Evolutionary conservation across 2,797 vertebrate genomes (phyloP), one percentile per base, ranked within the genome.

Genomic region (Tachyglossus aculeatus): DNA sequence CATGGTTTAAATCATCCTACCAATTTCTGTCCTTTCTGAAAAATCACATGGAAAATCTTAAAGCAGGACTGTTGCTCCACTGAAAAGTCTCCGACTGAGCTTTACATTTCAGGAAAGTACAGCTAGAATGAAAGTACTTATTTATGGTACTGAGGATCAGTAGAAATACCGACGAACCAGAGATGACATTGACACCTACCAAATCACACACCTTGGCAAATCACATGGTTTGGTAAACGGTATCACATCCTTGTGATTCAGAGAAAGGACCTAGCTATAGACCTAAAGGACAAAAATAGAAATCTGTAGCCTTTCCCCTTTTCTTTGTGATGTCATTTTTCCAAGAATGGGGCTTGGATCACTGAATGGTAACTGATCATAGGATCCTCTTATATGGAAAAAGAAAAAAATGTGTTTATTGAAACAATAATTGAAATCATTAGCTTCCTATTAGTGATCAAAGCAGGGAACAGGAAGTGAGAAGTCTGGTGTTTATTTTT

Each of bases 121-220:
- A 47, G 24, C 43, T 22, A 44, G 16, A 67, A 55, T 5, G 34
- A 11, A 80, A 79, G 58, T 71, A 54, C 38, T 15, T 47, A 32
- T 73, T 71, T 67, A 48, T 70, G 59, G 39, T 27, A 76, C 32
- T 58, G 53, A 78, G 63, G 24, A 67, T 71, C 40, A 74, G 66
- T 31, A 74, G 76, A 81, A 84, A 80, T 48, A 64, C n/a, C 65
- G 65, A 56, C 45, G 61, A 82, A 78, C 54, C 44, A 58, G 58
- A 68, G 43, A 65, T 29, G 24, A 65, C 14, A 25, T 13, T 15
- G 24, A 27, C 7, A 5, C n/a, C n/a, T n/a, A n/a, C n/a, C n/a
- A n/a, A 0, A 39, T 27, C 40, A 75, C 60, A 22, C 40, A 61
- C 2, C 2, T 16, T 75, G 56, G 60, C 52, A 79, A 83, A 71